These are phyloP conservation scores for Idaea aversata DNA, from an alignment of 2,888 invertebrate species.

Conservation along the genomic window DNA sequence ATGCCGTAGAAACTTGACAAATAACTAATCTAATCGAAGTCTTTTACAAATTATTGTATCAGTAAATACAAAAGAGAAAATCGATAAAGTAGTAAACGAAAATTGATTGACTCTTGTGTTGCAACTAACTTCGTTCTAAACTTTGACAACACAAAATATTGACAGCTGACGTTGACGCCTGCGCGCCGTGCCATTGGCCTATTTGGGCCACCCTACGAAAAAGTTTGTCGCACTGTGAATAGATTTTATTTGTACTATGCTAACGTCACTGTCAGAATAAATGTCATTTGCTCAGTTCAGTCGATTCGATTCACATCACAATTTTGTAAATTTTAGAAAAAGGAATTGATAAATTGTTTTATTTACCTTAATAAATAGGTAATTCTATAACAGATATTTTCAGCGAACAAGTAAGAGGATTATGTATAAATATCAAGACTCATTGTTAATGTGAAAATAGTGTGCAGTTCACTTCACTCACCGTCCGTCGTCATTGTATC, in stretches of 20 bases:
- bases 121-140: background rate
- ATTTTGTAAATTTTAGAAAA: background rate
- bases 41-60: background rate
- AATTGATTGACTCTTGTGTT: background rate
- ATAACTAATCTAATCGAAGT: background rate
- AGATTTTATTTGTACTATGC: too few species aligned
- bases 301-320: background rate
- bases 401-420: background rate
- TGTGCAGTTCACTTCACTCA: constrained; percentile 20
- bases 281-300: background rate
- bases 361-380: background rate
- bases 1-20: background rate
- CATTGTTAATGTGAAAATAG: constrained; percentile 1
- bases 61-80: background rate
- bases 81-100: background rate
- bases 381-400: background rate
- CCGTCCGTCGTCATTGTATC: constrained; percentile 18
- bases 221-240: background rate
- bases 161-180: background rate
- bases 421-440: background rate
- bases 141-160: background rate
- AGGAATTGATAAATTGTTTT: background rate
- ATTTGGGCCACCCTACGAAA: too few species aligned
- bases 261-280: background rate
- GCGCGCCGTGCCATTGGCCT: background rate